Evolutionary conservation across 2,113 vertebrate genomes (phyloP), one percentile per base, ranked within the genome.

Genomic region (Hiodon alosoides): DNA sequence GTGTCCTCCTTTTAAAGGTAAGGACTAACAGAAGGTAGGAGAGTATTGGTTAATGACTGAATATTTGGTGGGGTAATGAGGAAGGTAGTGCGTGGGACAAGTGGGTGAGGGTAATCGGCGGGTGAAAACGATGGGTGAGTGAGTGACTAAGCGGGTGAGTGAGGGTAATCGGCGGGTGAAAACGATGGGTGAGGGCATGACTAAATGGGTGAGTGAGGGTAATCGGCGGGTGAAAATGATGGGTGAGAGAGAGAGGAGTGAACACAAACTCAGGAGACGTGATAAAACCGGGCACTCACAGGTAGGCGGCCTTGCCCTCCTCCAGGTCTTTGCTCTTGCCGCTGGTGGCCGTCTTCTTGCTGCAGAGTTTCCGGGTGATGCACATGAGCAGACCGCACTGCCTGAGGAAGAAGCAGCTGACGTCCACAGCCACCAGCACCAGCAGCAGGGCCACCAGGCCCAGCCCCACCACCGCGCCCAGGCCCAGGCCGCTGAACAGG

Each of bases 381-480:
- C 94, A 98, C 97, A 98, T 98, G 60, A 98, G 86, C 75, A 99
- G 84, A 76, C 97, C 97, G 54, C 97, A 97, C 89, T 97, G 96
- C 51, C 96, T 92, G 79, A 96, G 89, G 86, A 99, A 98, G 91
- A 98, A 99, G 91, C 97, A 99, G 90, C 95, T 95, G 85, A 99
- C 87, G 66, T 98, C 97, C 77, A 93, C 94, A 73, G 96, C 91
- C 73, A 96, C 95, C 4, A 98, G 92, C 74, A 98, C 89, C 83
- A 99, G 87, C 82, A 99, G 89, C 79, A 99, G 92, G 1, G 90
- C 96, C 6, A 94, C 95, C 47, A 96, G 90, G 66, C 94, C 94
- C 51, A 99, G 90, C 76, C 96, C 97, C 86, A 98, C 94, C 83
- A 98, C 91, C 5, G 95, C 90, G 74, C 97, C 95, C 77, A 97